Base-by-base conservation (phyloP, 2,888 invertebrate genomes). In the Trichogramma evanescens region DNA sequence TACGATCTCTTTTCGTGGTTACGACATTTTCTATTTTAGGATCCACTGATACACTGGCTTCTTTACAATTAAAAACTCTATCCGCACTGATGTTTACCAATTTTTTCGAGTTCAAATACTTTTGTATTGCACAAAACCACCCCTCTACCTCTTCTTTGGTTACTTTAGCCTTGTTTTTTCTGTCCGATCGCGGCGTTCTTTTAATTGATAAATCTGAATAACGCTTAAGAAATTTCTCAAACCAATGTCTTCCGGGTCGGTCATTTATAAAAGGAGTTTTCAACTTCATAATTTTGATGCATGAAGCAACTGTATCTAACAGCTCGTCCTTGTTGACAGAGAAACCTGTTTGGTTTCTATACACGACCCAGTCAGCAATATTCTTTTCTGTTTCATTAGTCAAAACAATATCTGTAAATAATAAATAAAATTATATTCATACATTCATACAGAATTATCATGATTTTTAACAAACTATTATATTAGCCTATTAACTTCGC, bases 221-320 rank as follows among this genome's bases (percentile, higher is more conserved):
- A 58, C 70, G 63, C 26, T 65, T 65, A 10, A 65, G 56, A 62
- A 73, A 72, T 9, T 58, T 56, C 5, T 59, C 53, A 56, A 65
- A 70, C 72, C 72, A 71, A 58, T 68, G 67, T 51, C 66, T 64
- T 8, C 71, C 69, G 46, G 73, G 72, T 39, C 69, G 57, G 62
- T 67, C 67, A 55, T 69, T 58, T 26, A 55, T 69, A 62, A 71
- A 72, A 39, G 64, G 54, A 26, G 51, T 66, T 56, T 41, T 4
- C 43, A 53, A 41, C n/a, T 42, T 49, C 59, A 41, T 63, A 61
- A 39, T 59, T 40, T 7, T 57, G 50, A 49, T 59, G 63, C 6
- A 66, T 8, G 13, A 66, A 54, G 64, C 62, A 10, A 68, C 66
- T 56, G 67, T 65, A 39, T 66, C 61, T 7, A 68, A 50, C n/a